Conservation (phyloP, 1,140 invertebrate species). For the Helicoverpa armigera region DNA sequence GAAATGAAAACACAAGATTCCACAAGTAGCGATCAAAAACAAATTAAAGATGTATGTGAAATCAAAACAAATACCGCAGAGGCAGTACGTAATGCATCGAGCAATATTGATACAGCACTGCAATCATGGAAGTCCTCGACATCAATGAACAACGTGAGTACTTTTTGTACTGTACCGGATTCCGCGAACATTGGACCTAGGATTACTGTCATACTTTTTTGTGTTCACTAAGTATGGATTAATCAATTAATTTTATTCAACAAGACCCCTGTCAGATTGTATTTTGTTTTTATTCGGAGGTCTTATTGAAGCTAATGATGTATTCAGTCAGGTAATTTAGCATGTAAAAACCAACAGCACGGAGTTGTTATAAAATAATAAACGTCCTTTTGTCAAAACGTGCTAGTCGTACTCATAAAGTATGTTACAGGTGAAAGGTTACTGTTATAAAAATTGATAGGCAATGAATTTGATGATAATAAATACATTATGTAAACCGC, state of each 20-base stretch:
- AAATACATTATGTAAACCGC: too few species aligned
- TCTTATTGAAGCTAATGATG: not conserved
- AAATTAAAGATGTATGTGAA: slow-evolving; percentile 7
- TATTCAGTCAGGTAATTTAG: not conserved
- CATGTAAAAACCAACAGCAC: not conserved
- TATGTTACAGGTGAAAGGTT: slow-evolving; percentile 9
- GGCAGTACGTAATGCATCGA: not conserved
- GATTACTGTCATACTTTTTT: slow-evolving; percentile 28
- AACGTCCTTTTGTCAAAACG: not conserved
- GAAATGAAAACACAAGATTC: not conserved
- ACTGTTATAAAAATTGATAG: not conserved
- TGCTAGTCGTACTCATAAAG: not conserved
- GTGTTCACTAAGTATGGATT: not conserved
- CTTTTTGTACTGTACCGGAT: slow-evolving; percentile 37
- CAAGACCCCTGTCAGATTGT: not conserved
- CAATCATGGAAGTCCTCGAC: slow-evolving; percentile 28
- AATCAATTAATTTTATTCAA: slow-evolving; percentile 39
- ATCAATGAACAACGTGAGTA: slow-evolving; percentile 20
- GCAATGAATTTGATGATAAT: not conserved
- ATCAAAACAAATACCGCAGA: slow-evolving; percentile 22
- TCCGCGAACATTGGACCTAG: not conserved
- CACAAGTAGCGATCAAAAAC: slow-evolving; percentile 8
- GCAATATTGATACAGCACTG: slow-evolving; percentile 27
- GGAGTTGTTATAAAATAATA: not conserved
- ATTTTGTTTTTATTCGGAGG: not conserved